Conservation (phyloP, 2,888 invertebrate species). For the Melolontha melolontha region DNA sequence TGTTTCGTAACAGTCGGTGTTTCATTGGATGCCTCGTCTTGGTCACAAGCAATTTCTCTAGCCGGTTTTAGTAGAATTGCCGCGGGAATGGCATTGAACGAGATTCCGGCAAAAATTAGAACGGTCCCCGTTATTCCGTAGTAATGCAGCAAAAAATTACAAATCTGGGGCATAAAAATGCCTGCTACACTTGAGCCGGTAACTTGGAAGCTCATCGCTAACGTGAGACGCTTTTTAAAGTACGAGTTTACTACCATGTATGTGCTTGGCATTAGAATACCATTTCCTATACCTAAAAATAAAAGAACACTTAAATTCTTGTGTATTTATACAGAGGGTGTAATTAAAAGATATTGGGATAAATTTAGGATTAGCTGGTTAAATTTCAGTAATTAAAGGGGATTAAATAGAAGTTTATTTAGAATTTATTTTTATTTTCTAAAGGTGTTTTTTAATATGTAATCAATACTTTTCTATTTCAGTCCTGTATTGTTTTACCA, state of each 20-base stretch:
- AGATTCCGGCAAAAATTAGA: slow-evolving; percentile 66
- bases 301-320: background rate
- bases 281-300: slow-evolving; percentile 66
- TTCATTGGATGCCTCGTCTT: slow-evolving; percentile 17
- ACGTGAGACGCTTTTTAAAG: slow-evolving; percentile 65
- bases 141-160: slow-evolving; percentile 61
- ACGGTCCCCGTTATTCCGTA: slow-evolving; percentile 65
- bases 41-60: slow-evolving; percentile 43
- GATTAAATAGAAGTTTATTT: too few species aligned
- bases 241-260: slow-evolving; percentile 67
- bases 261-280: slow-evolving; percentile 65
- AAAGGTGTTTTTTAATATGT: too few species aligned
- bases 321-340: too few species aligned
- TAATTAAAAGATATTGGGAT: too few species aligned
- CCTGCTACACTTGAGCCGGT: slow-evolving; percentile 67
- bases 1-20: slow-evolving; percentile 23
- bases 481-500: too few species aligned
- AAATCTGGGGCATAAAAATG: slow-evolving; percentile 66
- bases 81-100: slow-evolving; percentile 65
- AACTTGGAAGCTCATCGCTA: slow-evolving; percentile 66
- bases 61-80: slow-evolving; percentile 67
- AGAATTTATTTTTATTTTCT: too few species aligned
- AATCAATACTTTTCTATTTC: too few species aligned
- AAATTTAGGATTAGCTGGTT: too few species aligned
- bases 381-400: too few species aligned